Evolutionary conservation across 2,797 vertebrate species (phyloP).

Genomic region (Enteromius thamalakanensis): DNA sequence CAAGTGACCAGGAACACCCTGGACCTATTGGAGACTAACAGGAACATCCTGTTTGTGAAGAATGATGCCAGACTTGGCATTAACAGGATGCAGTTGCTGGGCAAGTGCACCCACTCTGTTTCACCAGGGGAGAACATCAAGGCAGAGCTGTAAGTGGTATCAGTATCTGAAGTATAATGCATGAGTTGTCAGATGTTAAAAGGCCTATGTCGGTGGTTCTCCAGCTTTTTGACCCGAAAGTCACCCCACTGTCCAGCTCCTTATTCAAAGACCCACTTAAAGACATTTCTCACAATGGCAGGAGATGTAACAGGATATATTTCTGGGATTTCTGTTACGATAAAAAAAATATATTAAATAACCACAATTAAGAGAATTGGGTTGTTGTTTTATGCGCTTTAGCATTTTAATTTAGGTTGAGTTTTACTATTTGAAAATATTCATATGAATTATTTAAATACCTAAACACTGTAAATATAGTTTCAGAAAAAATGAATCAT

Average conservation of each 20-base stretch:
- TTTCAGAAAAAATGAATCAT: background rate
- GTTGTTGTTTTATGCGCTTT: background rate
- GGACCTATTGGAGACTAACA: constrained; percentile 24
- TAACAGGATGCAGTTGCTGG: constrained; percentile 31
- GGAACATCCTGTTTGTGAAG: constrained; percentile 51
- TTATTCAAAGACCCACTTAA: background rate
- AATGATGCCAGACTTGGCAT: constrained; percentile 20
- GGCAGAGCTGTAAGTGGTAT: background rate
- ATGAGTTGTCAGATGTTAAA: background rate
- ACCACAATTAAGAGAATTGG: background rate
- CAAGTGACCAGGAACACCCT: constrained; percentile 32
- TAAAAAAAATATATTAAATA: background rate
- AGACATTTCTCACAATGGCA: too few species aligned
- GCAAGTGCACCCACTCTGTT: constrained; percentile 13
- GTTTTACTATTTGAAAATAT: background rate
- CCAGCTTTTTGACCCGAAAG: background rate
- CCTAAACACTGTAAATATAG: background rate
- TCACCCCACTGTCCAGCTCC: background rate
- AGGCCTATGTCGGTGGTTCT: background rate
- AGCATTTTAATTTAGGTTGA: background rate
- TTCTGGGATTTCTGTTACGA: background rate
- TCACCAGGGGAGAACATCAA: constrained; percentile 20
- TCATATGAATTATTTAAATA: background rate
- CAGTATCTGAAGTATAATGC: constrained; percentile 12
- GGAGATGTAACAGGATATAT: background rate